Evolutionary conservation across 2,888 invertebrate species (phyloP), one percentile per base, ranked within the genome.

Genomic region (Eristalis intricaria): DNA sequence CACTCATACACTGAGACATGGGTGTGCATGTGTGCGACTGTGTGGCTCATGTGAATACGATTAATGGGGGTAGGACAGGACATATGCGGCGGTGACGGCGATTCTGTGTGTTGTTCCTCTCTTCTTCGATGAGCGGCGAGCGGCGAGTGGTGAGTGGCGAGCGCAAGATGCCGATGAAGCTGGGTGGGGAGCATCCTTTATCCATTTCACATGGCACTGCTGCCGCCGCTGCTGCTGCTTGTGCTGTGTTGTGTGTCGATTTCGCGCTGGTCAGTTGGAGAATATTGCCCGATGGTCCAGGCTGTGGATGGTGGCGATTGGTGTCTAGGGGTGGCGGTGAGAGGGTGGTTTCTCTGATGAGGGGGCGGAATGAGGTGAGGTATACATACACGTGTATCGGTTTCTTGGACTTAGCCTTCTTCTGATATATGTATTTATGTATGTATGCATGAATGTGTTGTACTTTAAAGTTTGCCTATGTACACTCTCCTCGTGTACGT

Each of bases 211-310:
- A 79, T 66, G 66, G 66, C 50, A 35, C 66, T 60, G 65, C 50
- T 50, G 50, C 15, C 4, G 43, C 43, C 4, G 43, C 19, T 2
- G 50, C 60, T 60, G 26, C 60, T 60, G 1, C 32, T 32, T 26
- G 23, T 65, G 26, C 68, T 63, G 68, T 63, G 58, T 38, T 22
- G 64, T 35, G 26, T 68, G 50, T 75, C 75, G 87, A 83, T 79
- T 87, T 87, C 79, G 79, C 76, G 87, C 87, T 87, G 87, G 87
- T 87, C 87, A 84, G 87, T 84, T 80, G 40, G 68, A 69, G 70
- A 69, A 65, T 69, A 50, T 50, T 50, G 50, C 50, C 50, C 50
- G 50, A 50, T 50, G 50, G 50, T 60, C 60, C 60, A 64, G 26
- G 35, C 29, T 32, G 60, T 65, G 76, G 83, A 50, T 50, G 50